phyloP scores from a whole-genome alignment of 2,888 invertebrate genomes.

The Merodon equestris region DNA sequence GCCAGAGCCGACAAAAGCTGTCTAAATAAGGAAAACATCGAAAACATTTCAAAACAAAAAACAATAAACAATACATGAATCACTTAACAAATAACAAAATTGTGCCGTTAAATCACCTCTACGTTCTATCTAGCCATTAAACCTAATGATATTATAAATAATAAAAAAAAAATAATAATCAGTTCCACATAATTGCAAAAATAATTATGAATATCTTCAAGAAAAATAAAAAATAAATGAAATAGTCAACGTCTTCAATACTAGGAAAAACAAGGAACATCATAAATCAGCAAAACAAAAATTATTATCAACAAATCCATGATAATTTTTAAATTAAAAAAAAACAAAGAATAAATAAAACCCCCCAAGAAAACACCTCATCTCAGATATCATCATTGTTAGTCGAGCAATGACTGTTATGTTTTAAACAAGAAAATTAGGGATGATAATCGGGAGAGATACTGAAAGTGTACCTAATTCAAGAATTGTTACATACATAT shows the following conservation, averaged over 20 bases:
- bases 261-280: conserved; percentile 49
- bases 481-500: conserved; percentile 19
- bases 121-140: conserved; percentile 59
- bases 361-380: conserved; percentile 18
- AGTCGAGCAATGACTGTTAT: conserved; percentile 43
- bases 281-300: conserved; percentile 35
- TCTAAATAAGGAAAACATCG: conserved; percentile 73
- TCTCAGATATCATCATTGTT: conserved; percentile 35
- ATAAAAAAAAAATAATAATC: conserved; percentile 46
- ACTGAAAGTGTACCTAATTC: background rate
- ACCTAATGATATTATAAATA: conserved; percentile 50
- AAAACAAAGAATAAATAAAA: conserved; percentile 20
- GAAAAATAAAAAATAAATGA: conserved; percentile 29
- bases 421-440: conserved; percentile 41
- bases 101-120: conserved; percentile 66
- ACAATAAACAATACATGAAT: conserved; percentile 66
- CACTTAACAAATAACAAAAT: conserved; percentile 64
- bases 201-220: conserved; percentile 6
- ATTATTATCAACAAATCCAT: conserved; percentile 41
- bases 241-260: conserved; percentile 63
- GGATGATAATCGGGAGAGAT: conserved; percentile 14
- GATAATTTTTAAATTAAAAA: conserved; percentile 29
- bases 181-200: conserved; percentile 62
- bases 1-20: conserved; percentile 79
- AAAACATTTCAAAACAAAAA: conserved; percentile 69